Evolutionary conservation across 2,113 vertebrate species (phyloP), one percentile per base, ranked within the genome.

Genomic region (Cryptotis parvus): DNA sequence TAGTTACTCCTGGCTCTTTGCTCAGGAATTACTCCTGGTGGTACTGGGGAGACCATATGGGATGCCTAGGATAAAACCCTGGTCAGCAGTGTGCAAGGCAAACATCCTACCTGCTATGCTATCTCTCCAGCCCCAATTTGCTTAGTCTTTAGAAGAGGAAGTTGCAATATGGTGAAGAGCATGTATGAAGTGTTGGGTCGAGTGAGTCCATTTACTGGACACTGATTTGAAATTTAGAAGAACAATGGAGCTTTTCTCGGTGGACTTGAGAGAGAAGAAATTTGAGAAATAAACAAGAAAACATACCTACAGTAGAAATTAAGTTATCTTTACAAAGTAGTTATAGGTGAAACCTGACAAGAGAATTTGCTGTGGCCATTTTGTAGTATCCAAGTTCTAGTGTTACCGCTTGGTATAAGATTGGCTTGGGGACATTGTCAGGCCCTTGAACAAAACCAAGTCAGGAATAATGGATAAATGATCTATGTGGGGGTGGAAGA

Each of bases 171-270:
- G 33, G 20, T 43, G 76, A 76, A 87, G 27, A 0, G 5, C 26
- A 0, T 55, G 22, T n/a, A 45, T 31, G 4, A 70, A 58, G 16
- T 66, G 31, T 18, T 81, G 20, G 15, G 41, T 58, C 3, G 11
- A 78, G n/a, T 61, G 49, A 76, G 29, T 78, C 70, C 66, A 1
- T 82, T 37, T 37, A 18, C 12, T 35, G 74, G 27, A 52, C 14
- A 52, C 39, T 65, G 27, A 4, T 65, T 84, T 84, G 35, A 91
- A 91, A 70, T 1, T 84, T 33, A 93, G 22, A 33, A 27, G 84
- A 77, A 20, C 68, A 20, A 45, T 69, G 41, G n/a, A 33, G 20
- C 41, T 87, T 10, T 26, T 33, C 14, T 86, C 61, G 26, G 12
- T 89, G 16, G 20, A 66, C 6, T 29, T 80, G 39, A 70, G 70